Base-by-base conservation (phyloP, 2,888 invertebrate species). In the Epinotia nisella region DNA sequence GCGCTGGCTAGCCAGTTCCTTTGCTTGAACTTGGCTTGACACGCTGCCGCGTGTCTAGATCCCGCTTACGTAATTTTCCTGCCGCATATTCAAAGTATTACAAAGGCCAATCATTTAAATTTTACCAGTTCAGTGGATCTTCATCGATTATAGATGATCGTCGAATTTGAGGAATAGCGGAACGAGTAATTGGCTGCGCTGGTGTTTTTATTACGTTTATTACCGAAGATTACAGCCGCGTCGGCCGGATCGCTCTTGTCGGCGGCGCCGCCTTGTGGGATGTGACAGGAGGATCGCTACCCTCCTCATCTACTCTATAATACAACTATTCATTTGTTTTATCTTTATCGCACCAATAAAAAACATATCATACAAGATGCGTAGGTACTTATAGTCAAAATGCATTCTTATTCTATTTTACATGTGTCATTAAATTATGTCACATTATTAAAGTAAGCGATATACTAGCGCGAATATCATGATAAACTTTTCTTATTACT, bases 151-250 rank as follows among this genome's bases (percentile, higher is more conserved):
- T 67, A 75, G 68, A 66, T 58, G 71, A 76, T 77, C 67, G 78
- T 76, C 71, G 76, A 76, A 79, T 80, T 79, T 75, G 76, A 80
- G 77, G 79, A 78, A 78, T 78, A 76, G 76, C 77, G 77, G 79
- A 75, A 74, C 71, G 61, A 41, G 79, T 87, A 87, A 87, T 86
- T 84, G 83, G 76, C 74, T 77, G 77, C 79, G 78, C 79, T 81
- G 80, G 79, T 78, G 79, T 76, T 81, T 76, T 76, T 78, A 81
- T 81, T 82, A 82, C 78, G 79, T 85, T 87, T 85, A 87, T 88
- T 86, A 87, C 79, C 81, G 82, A 86, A 85, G 85, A 88, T 88
- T 88, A 88, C 81, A 85, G 80, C 80, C 77, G 79, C 78, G 75
- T 60, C 77, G 76, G 78, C 75, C 75, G 78, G 78, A 80, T 82